Evolutionary conservation across 2,888 invertebrate genomes (phyloP), one percentile per base, ranked within the genome.

Genomic region (Germaria angustata): DNA sequence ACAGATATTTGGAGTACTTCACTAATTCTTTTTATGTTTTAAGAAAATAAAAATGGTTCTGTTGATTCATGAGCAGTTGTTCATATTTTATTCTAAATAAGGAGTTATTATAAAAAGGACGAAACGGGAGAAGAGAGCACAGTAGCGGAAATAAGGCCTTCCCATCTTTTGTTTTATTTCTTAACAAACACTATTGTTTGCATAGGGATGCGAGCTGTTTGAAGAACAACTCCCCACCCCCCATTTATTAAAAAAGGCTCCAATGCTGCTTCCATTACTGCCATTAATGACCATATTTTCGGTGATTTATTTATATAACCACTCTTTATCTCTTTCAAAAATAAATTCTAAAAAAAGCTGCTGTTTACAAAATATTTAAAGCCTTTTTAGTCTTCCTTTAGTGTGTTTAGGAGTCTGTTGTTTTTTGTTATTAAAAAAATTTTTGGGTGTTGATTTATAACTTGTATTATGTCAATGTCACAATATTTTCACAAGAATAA

Each of bases 381-480:
- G n/a, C n/a, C n/a, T n/a, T n/a, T n/a, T n/a, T n/a, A 24, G 13
- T 59, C 1, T 59, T 17, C 1, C 32, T n/a, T 7, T 13, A 17
- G 20, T 6, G 55, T 34, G 17, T 55, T 28, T 28, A 3, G 34
- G 11, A 22, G 53, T 32, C 36, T 59, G 46, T 28, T 46, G 53
- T 61, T 51, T 34, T 11, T 69, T 51, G 22, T 77, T 57, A 68
- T 80, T 59, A 57, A 63, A 53, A 28, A 3, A 49, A 55, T 15
- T 46, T 22, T 15, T 46, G 46, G 63, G 36, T 66, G 69, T 80
- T 86, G 85, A 86, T 84, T 85, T 86, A 86, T 84, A 85, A 76
- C 84, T 63, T 84, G 85, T 84, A 66, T 82, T 85, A 61, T 85
- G 82, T 87, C 85, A 84, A 79, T 84, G 85, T 86, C 86, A 79